Evolutionary conservation across 2,888 invertebrate genomes (phyloP).

Genomic region (Labia minor): DNA sequence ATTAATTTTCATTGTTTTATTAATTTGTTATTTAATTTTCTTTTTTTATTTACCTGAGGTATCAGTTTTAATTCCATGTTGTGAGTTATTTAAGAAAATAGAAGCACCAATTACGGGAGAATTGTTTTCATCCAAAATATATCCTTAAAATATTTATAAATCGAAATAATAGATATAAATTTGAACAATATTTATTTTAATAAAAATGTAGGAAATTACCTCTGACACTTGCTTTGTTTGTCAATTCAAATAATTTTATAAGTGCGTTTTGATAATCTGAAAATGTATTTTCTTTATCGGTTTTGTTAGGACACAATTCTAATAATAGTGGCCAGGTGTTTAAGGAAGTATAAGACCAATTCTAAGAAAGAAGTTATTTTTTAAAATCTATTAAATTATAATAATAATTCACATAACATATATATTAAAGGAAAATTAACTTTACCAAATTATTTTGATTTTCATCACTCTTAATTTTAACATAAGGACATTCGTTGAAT

Average conservation of each 20-base stretch:
- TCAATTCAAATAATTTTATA: not conserved
- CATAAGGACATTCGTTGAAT: not conserved
- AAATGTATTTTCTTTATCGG: not conserved
- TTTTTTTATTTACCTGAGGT: not conserved
- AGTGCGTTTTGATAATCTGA: not conserved
- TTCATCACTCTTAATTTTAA: not conserved
- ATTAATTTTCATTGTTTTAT: too few relatives aligned
- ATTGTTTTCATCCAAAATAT: not conserved
- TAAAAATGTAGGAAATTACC: not conserved
- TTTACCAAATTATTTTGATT: not conserved
- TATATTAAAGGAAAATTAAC: not conserved
- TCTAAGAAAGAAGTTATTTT: not conserved
- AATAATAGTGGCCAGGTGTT: not conserved
- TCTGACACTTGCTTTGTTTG: not conserved
- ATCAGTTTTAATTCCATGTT: not conserved
- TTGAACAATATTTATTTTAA: not conserved
- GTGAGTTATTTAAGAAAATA: not conserved
- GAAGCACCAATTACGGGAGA: constrained; percentile 1
- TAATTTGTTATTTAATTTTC: too few relatives aligned
- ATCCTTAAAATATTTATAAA: not conserved
- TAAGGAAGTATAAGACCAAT: not conserved
- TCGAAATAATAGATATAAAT: too few relatives aligned
- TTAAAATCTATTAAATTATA: not conserved
- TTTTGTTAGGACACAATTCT: not conserved
- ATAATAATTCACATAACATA: too few relatives aligned